Percentiles rank a stretch among this genome's conserved stretches.
These are phyloP conservation scores for Masnerella sp. DNA, from an alignment of 2,888 invertebrate species.

Conservation along the genomic window DNA sequence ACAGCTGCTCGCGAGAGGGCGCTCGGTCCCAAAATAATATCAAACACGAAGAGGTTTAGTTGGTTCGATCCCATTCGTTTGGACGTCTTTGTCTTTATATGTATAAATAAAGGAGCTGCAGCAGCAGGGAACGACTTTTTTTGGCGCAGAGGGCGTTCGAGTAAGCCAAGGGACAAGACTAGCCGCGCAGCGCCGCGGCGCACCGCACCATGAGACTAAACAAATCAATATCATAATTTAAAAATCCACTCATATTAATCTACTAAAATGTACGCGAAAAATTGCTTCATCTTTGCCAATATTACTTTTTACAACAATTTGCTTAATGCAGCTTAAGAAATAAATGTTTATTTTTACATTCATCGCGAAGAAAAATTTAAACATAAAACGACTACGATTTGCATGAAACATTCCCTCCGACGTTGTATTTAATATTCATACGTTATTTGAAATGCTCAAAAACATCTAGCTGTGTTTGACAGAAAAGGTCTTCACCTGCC, in stretches of 20 bases:
- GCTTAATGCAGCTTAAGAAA: too few relatives aligned
- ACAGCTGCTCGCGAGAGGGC: background rate
- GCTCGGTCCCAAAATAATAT: background rate
- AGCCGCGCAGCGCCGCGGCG: constrained; percentile 70
- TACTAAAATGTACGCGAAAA: too few relatives aligned
- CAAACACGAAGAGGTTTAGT: background rate
- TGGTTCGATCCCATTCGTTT: constrained; percentile 11
- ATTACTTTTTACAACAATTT: too few relatives aligned
- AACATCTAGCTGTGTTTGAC: constrained; percentile 19
- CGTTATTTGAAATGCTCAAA: constrained; percentile 18
- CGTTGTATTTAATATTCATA: constrained; percentile 17
- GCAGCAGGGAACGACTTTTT: background rate
- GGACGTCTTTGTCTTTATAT: constrained; percentile 30
- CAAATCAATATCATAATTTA: constrained; percentile 76
- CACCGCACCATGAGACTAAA: constrained; percentile 76
- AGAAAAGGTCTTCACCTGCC: constrained; percentile 9
- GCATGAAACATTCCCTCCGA: too few relatives aligned
- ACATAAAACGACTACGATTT: too few relatives aligned
- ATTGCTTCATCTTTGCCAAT: too few relatives aligned
- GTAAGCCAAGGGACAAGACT: constrained; percentile 71
- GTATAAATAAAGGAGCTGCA: constrained; percentile 34
- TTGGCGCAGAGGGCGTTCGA: constrained; percentile 5
- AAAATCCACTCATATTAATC: too few relatives aligned
- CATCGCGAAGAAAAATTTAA: too few relatives aligned
- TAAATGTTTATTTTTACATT: too few relatives aligned